phyloP scores from a whole-genome alignment of 2,113 vertebrate species.

The Lates calcarifer region DNA sequence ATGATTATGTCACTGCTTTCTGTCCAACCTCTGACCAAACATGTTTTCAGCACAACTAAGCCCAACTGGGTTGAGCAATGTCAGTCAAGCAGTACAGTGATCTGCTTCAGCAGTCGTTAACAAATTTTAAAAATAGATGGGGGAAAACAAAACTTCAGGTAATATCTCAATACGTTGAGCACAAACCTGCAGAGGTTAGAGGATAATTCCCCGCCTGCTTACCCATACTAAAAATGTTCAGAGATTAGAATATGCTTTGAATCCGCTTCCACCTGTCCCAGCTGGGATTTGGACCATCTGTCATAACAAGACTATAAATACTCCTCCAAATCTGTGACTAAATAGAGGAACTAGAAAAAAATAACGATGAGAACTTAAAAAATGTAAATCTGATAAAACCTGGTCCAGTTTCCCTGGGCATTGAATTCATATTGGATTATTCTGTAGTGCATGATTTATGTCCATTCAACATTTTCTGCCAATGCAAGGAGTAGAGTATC shows the following conservation, averaged over 20 bases:
- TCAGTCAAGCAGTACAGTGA: not conserved
- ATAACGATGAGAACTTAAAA: not conserved
- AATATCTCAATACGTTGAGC: not conserved
- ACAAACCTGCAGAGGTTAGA: conserved; percentile 26
- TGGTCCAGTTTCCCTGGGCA: not conserved
- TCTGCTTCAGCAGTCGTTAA: not conserved
- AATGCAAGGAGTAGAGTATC: not conserved
- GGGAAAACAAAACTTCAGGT: not conserved
- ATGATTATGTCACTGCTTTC: not conserved
- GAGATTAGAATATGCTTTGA: conserved; percentile 10
- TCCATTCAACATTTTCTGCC: not conserved
- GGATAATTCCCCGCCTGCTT: conserved; percentile 16
- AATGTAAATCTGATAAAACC: not conserved
- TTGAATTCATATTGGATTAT: not conserved
- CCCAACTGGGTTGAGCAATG: not conserved
- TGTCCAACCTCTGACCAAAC: not conserved
- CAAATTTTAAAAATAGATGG: not conserved
- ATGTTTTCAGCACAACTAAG: not conserved
- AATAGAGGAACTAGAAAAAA: not conserved
- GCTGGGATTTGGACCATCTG: conserved; percentile 35
- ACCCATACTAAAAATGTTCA: not conserved
- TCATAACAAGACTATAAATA: conserved; percentile 25
- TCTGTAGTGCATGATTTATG: not conserved
- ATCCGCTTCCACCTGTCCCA: conserved; percentile 13
- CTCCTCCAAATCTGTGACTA: not conserved